Base-by-base conservation (phyloP, 2,797 vertebrate species). In the Cuniculus paca region DNA sequence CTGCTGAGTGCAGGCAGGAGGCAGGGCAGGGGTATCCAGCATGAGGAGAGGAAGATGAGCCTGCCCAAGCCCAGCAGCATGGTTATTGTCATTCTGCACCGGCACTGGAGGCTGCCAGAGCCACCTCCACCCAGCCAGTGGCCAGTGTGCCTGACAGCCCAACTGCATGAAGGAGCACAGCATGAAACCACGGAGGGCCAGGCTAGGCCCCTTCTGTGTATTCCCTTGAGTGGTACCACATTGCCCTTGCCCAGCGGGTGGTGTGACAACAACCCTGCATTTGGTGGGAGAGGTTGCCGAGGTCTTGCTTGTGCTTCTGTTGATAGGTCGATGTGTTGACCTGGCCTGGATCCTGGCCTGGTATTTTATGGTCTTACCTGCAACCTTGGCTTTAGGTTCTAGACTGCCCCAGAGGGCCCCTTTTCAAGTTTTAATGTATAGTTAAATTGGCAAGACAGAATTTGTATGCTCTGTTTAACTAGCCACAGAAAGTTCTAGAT, bases 91-190 rank as follows among this genome's bases (percentile, higher is more conserved):
- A 6, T 14, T 68, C 19, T 34, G 54, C 26, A 20, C 6, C 2
- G 6, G 50, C 17, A 22, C 48, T 48, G 72, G 24, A 31, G 42
- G n/a, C 50, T 20, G 36, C 26, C 65, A 72, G n/a, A n/a, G n/a
- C 68, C n/a, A 26, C 26, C 45, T 88, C 45, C 0, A 0, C 20
- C 31, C 26, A 7, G 54, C 45, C 63, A 19, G 45, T 24, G 34
- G 54, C 52, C 63, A 22, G 45, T 24, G 45, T 75, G 56, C n/a
- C 20, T 50, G 58, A 31, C 24, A 75, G 39, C 13, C 19, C 19
- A 0, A 6, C 26, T 2, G 6, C 26, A 0, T 0, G 0, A n/a
- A 13, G 24, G 22, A 24, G 12, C 10, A 4, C n/a, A 10, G 56
- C 11, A 17, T 20, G 3, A 82, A 48, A 24, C 22, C 9, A 10